Base-by-base conservation (phyloP, 2,797 vertebrate genomes). In the Phoebastria nigripes region DNA sequence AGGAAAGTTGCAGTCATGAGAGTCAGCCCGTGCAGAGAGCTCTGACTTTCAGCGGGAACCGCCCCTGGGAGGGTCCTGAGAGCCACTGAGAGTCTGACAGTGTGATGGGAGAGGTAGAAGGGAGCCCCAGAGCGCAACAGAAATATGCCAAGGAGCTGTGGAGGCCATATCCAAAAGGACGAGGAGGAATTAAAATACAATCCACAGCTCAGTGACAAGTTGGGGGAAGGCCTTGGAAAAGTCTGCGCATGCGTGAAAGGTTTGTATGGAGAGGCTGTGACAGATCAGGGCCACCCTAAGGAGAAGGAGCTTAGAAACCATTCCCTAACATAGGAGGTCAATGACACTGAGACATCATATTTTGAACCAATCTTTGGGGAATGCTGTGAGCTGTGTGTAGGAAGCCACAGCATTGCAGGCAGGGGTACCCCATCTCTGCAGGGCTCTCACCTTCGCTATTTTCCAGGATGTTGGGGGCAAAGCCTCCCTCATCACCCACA, bases 401-500 rank as follows among this genome's bases (percentile, higher is more conserved):
- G 41, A 84, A 63, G 42, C 7, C 31, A 37, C 9, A 71, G 39
- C 55, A 52, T 6, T 77, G 51, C 58, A 70, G 71, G 62, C 42
- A 63, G 51, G 25, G 51, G 8, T 51, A 39, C 21, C 15, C 37
- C 46, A 9, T 55, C 44, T 79, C 58, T n/a, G 25, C 29, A 29
- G n/a, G 70, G 56, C 37, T 63, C 97, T 98, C 90, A 99, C 99
- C 99, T 98, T 99, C 99, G 8, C 98, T 99, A 37, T 99, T 99
- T 97, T 99, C 99, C 97, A 99, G 98, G 97, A 99, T 99, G 63
- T 99, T 99, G 17, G 99, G 99, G 49, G 99, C 99, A 97, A 99
- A 99, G n/a, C 99, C 99, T 21, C 99, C 99, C 97, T 99, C 99
- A 52, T 99, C 99, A 15, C 99, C 99, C 83, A 99, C 99, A 15